Evolutionary conservation across 2,797 vertebrate species (phyloP), one percentile per base, ranked within the genome.

Genomic region (Xenopus petersii): DNA sequence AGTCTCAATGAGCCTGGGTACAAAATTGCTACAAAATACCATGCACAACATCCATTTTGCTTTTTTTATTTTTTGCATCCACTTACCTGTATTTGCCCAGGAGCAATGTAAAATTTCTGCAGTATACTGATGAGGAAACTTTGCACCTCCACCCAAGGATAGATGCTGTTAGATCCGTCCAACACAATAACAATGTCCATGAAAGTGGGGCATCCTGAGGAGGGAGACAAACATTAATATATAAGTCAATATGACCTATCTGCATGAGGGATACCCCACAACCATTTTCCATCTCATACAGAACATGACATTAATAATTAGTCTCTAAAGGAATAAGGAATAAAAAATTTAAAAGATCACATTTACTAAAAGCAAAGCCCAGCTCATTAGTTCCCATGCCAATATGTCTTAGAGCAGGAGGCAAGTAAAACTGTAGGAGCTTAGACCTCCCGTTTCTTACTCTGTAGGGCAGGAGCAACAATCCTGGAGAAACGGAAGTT

Each of bases 101-200:
- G 98, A 77, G 96, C 98, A 0, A 99, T 93, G 75, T 98, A 94
- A 80, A 99, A 99, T 87, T 98, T 99, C 84, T 98, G 94, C 64
- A 99, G 89, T 85, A 99, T 95, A 85, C 96, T 98, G 82, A 99
- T 98, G 82, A 99, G 96, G 89, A 99, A 99, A 82, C 95, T 92
- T 79, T 98, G 98, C 26, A 99, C 97, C 82, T 99, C 98, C 59
- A 93, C 93, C 98, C 98, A 99, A 2, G 98, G 98, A 74, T 99
- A 99, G 78, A 99, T 99, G 82, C 97, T 99, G 89, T 99, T 99
- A 79, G 98, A 99, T 10, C 98, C 98, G 13, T 99, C 98, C 86
- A 99, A 89, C 16, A 99, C 98, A 0, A 99, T 99, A 79, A 99
- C 86, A 54, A 99, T 99, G 84, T 99, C 98, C 97, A 99, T 99